Percentiles rank a stretch among this genome's conserved stretches.
Conservation (phyloP, 1,140 invertebrate species). For the Carposina sasakii region DNA sequence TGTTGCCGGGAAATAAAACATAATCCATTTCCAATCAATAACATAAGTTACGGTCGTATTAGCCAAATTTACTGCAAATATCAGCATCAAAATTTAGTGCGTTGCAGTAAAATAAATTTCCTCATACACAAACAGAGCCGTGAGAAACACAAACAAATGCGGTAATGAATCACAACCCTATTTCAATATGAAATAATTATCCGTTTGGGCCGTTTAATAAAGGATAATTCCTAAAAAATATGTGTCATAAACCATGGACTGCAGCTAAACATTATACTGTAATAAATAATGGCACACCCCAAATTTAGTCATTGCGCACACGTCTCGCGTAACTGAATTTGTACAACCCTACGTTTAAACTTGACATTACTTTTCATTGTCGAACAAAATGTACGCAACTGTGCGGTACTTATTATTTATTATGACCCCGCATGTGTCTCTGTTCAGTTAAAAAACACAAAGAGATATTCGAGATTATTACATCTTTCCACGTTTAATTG, state of each 20-base stretch:
- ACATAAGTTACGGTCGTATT: too few species aligned
- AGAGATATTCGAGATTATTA: conserved; percentile 64
- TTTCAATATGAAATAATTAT: conserved; percentile 57
- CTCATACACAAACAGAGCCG: conserved; percentile 36
- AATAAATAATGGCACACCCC: conserved; percentile 69
- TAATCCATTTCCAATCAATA: too few species aligned
- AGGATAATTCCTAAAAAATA: conserved; percentile 61
- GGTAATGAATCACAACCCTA: conserved; percentile 50
- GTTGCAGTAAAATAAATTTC: too few species aligned
- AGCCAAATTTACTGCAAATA: too few species aligned
- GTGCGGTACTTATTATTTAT: conserved; percentile 52
- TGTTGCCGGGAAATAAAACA: too few species aligned
- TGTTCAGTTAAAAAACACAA: conserved; percentile 55
- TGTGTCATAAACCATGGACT: conserved; percentile 48
- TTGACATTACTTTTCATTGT: conserved; percentile 64
- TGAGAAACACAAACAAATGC: conserved; percentile 64
- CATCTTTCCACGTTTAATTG: conserved; percentile 67
- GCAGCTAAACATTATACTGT: conserved; percentile 58
- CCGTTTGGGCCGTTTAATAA: conserved; percentile 52
- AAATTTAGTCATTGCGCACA: conserved; percentile 48
- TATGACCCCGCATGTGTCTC: conserved; percentile 58
- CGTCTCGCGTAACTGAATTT: conserved; percentile 48
- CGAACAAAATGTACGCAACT: conserved; percentile 46
- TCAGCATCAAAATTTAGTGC: too few species aligned
- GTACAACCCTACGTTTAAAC: conserved; percentile 64